Evolutionary conservation across 2,888 invertebrate species (phyloP), one percentile per base, ranked within the genome.

Genomic region (Tholera decimalis): DNA sequence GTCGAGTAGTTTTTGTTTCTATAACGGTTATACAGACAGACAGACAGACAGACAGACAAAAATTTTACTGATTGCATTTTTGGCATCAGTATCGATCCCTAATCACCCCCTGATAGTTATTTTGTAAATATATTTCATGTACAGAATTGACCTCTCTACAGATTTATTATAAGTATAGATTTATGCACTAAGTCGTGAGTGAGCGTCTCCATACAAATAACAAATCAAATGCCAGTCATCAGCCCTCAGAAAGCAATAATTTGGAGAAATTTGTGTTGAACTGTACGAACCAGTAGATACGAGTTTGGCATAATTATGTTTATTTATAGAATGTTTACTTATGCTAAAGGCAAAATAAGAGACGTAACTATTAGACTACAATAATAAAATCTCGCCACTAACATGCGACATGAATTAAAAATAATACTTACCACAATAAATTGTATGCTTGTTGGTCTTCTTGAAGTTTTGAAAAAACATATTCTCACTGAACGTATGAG

Each of bases 381-480:
- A n/a, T n/a, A n/a, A n/a, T n/a, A n/a, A n/a, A n/a, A n/a, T n/a
- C n/a, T n/a, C n/a, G n/a, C n/a, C n/a, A n/a, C n/a, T n/a, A n/a
- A n/a, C n/a, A n/a, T n/a, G 3, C 22, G 24, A 15, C 39, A 6
- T 30, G 13, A 39, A 1, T 33, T 15, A 35, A 54, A 11, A 26
- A 4, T 26, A 22, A 26, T 96, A 87, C 91, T 85, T 85, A 96
- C 96, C 85, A 95, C 92, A 87, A 95, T 82, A 81, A 96, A 95
- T 71, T 95, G 95, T 44, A 91, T 92, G 55, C 96, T 96, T 1
- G 95, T 94, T 0, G 98, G 98, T 82, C 96, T 96, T 90, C 97
- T 97, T 88, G 97, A 98, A 0, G 98, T 97, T 89, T 99, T 99
- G 96, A 99, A 99, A 89, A 98, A 97, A 89, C 98, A 98, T 89